Base-by-base conservation (phyloP, 2,797 vertebrate genomes). In the Sebastes nivosus region DNA sequence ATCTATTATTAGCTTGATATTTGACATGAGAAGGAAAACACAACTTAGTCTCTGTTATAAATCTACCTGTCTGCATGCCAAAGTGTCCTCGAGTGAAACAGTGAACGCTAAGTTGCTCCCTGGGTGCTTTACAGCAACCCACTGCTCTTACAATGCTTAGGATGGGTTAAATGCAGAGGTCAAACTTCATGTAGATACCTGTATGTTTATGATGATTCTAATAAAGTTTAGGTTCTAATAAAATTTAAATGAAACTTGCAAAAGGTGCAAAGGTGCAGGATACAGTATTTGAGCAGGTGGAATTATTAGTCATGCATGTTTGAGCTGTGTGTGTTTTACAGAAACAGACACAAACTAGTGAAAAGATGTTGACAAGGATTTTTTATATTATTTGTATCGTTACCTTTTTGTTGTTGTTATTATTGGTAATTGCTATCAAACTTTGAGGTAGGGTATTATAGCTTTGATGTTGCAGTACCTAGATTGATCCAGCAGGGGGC, bases 401-500 rank as follows among this genome's bases (percentile, higher is more conserved):
- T 29, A 1, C 5, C 1, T 14, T 20, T 63, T 63, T 58, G 10
- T 29, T 74, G 32, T 64, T 34, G 18, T 20, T 67, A 3, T 61
- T 32, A 27, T 50, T 29, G 38, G 6, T 46, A 1, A 11, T 66
- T 57, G 27, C 16, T 58, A 20, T 67, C 14, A 8, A 59, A 63
- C 66, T 79, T 72, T 22, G 24, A 71, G 36, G n/a, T 52, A 27
- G 5, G 7, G 14, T 18, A 10, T 20, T 52, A 16, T 8, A 70
- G 61, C 16, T 59, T 38, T 67, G 13, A 9, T 6, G 4, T 1
- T 76, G 83, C 80, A 85, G 58, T 82, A 30, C 36, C 46, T 0
- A 0, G 0, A 3, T 70, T 20, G 1, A 0, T 2, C 88, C 95
- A 88, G 90, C 89, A 89, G 95, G 95, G 86, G 95, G 88, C 88